Base-by-base conservation (phyloP, 2,797 vertebrate genomes). In the Synanceia verrucosa region DNA sequence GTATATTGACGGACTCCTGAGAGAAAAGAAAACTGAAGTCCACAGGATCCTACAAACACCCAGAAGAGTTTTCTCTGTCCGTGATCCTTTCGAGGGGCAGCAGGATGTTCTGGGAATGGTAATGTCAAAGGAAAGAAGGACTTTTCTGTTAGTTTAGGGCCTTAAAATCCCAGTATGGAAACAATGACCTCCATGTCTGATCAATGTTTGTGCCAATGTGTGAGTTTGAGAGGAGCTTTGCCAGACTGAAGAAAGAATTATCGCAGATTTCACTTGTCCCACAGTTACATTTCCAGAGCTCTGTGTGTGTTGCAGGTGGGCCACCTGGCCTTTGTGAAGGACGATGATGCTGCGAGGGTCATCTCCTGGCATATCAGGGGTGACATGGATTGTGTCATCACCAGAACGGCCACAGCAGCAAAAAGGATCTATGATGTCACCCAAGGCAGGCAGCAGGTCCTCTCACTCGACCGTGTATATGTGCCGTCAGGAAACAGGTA, bases 301-400 rank as follows among this genome's bases (percentile, higher is more conserved):
- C 1, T 18, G 4, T 9, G 2, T n/a, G 4, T 26, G 65, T 75
- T 68, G 26, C 87, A 99, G 97, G 94, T 98, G 53, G 95, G 95
- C 61, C 96, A 97, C 77, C 86, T 98, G 78, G 97, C 96, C 1
- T 84, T 90, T 18, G 93, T 99, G 10, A 87, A 94, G 79, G 94
- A 98, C 19, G 92, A 96, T 0, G 90, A 90, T 60, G 95, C 89
- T 0, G 97, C 97, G 1, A 87, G 91, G 78, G 96, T 98, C 10
- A 94, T 99, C 81, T 98, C 97, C 34, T 99, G 97, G 97, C 95
- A 96, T 43, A 79, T 98, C 67, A 89, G 92, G 0, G 95, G 95
- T 4, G 95, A 97, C 85, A 97, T 99, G 96, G 96, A 98, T 80
- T 99, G 97, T 61, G 94, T 98, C 21, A 90, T 99, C 55, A 98